phyloP scores from a whole-genome alignment of 2,888 invertebrate species.

The Papilio gigon region DNA sequence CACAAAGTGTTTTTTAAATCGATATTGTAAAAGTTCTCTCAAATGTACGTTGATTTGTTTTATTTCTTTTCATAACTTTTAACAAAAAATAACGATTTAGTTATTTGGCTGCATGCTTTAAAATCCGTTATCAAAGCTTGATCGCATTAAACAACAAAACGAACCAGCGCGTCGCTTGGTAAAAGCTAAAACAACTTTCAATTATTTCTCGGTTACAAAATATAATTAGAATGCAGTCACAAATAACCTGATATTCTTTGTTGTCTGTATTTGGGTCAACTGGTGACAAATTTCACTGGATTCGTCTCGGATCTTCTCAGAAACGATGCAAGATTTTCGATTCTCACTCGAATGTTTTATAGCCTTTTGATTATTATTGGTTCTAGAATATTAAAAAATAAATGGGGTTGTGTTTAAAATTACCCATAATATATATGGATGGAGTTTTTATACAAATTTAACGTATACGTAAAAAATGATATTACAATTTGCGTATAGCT shows the following conservation, averaged over 20 bases:
- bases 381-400: neutral
- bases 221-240: conserved; percentile 22
- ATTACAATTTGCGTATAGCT: neutral
- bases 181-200: conserved; percentile 32
- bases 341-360: neutral
- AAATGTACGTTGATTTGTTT: no score
- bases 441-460: no score
- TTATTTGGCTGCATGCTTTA: neutral
- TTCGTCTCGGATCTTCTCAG: conserved; percentile 22
- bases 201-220: conserved; percentile 6
- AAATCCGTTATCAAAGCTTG: conserved; percentile 16
- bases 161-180: conserved; percentile 6
- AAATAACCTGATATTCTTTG: conserved; percentile 26
- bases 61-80: neutral
- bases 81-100: neutral
- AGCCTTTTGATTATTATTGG: neutral
- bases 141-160: conserved; percentile 16
- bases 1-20: no score
- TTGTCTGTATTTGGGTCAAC: conserved; percentile 24
- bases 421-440: no score
- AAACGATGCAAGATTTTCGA: conserved; percentile 2
- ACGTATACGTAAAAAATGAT: no score
- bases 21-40: no score
- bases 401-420: no score
- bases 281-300: conserved; percentile 14